A percentile compares a stretch with the other conserved stretches of the same genome.
Evolutionary conservation across 2,113 vertebrate species (phyloP).

Genomic region (Epinephelus cyanopodus): DNA sequence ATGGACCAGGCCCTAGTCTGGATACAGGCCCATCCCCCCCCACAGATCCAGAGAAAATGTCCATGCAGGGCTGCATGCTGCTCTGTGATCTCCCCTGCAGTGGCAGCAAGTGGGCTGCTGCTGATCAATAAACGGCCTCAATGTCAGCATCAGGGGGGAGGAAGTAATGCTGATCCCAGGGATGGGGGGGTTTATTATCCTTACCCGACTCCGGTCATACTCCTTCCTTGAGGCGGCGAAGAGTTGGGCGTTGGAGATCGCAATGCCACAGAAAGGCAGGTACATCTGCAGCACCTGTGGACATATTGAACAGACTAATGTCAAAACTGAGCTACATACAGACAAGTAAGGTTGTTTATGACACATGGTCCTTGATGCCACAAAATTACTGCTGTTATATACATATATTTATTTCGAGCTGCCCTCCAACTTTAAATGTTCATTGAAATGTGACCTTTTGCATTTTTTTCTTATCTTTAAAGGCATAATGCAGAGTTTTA

Average conservation of each 20-base stretch:
- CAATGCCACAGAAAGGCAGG: conserved; percentile 98
- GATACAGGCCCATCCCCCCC: conserved; percentile 54
- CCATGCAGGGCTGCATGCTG: conserved; percentile 62
- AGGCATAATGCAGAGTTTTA: not conserved
- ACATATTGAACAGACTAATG: conserved; percentile 51
- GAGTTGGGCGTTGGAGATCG: conserved; percentile 97
- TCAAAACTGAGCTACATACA: not conserved
- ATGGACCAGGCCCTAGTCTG: conserved; percentile 33
- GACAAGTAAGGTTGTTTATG: not conserved
- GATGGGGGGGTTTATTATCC: conserved; percentile 58
- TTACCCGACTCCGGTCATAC: conserved; percentile 98
- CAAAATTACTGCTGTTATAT: not conserved
- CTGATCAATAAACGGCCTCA: conserved; percentile 77
- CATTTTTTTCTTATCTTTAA: not conserved
- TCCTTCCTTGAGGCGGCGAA: conserved; percentile 98
- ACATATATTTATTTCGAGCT: not conserved
- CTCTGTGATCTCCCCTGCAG: conserved; percentile 68
- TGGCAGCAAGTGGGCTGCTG: conserved; percentile 68
- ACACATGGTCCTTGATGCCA: not conserved
- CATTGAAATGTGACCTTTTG: not conserved
- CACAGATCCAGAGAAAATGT: conserved; percentile 49
- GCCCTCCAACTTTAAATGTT: too few relatives aligned
- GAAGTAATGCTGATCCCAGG: conserved; percentile 58
- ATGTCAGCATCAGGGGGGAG: conserved; percentile 69
- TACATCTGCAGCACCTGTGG: conserved; percentile 98